Evolutionary conservation across 2,113 vertebrate species (phyloP).

Genomic region (Burhinus bistriatus): DNA sequence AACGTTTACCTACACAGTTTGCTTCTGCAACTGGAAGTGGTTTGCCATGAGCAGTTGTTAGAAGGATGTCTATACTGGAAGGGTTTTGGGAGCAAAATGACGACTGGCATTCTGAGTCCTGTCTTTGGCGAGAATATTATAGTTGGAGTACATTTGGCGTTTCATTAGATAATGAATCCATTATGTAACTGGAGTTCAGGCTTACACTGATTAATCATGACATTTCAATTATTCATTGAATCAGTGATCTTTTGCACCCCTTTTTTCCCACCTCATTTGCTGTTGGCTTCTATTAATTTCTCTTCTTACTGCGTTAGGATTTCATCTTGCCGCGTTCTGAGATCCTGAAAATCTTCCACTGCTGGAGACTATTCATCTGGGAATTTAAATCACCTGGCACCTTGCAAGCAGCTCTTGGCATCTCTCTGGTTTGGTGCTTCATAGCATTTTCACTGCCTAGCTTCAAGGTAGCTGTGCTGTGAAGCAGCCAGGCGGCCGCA

Average conservation of each 20-base stretch:
- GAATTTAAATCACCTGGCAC: not conserved
- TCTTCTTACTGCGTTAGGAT: not conserved
- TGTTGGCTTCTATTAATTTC: not conserved
- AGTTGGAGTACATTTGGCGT: not conserved
- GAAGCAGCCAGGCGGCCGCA: not conserved
- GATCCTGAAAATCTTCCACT: not conserved
- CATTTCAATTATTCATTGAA: conserved; percentile 51
- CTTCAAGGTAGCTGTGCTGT: not conserved
- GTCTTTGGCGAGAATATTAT: not conserved
- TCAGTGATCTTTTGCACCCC: conserved; percentile 22
- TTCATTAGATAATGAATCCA: conserved; percentile 46
- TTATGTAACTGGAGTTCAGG: conserved; percentile 42
- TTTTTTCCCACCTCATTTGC: conserved; percentile 25
- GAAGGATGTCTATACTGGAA: not conserved
- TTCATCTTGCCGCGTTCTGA: not conserved
- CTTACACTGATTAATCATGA: conserved; percentile 31
- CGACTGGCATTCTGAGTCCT: not conserved
- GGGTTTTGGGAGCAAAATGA: not conserved
- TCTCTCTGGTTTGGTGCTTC: not conserved
- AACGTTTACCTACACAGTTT: not conserved
- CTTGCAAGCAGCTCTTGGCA: not conserved
- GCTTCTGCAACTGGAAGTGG: not conserved
- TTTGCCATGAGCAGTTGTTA: not conserved
- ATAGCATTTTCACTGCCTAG: not conserved
- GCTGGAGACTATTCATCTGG: not conserved